Evolutionary conservation across 1,140 invertebrate species (phyloP).

Genomic region (Halesus radiatus): DNA sequence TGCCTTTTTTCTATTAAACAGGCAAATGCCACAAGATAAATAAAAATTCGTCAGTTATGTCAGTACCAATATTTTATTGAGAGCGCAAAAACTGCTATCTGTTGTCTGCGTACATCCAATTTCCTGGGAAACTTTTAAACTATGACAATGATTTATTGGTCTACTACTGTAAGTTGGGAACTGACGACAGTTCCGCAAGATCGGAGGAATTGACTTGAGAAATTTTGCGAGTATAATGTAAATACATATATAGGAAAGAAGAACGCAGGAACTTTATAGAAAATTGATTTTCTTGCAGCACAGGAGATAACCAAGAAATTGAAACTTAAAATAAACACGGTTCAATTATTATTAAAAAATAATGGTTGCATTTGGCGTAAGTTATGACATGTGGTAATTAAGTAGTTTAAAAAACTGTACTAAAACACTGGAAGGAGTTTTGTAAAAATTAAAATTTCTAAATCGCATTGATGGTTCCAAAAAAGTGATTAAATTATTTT

Average conservation of each 20-base stretch:
- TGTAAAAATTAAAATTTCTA: no score
- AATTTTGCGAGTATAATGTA: not conserved
- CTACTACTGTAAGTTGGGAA: conserved; percentile 12
- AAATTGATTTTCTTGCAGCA: no score
- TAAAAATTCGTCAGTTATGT: not conserved
- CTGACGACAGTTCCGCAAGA: not conserved
- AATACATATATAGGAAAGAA: not conserved
- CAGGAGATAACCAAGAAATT: no score
- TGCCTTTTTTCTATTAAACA: no score
- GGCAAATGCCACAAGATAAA: not conserved
- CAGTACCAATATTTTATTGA: not conserved
- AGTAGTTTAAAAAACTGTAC: no score
- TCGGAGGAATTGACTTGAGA: conserved; percentile 1
- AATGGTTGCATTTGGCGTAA: no score
- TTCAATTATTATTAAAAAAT: no score
- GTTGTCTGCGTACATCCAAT: not conserved
- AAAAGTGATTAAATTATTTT: not conserved
- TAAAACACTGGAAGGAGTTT: no score
- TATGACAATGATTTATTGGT: conserved; percentile 24
- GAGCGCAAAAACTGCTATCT: conserved; percentile 9
- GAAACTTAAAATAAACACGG: no score
- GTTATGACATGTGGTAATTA: no score
- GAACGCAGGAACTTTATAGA: no score
- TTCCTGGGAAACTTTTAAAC: conserved; percentile 22
- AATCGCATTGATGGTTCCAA: no score